Base-by-base conservation (phyloP, 2,888 invertebrate genomes). In the Electrophaes corylata region DNA sequence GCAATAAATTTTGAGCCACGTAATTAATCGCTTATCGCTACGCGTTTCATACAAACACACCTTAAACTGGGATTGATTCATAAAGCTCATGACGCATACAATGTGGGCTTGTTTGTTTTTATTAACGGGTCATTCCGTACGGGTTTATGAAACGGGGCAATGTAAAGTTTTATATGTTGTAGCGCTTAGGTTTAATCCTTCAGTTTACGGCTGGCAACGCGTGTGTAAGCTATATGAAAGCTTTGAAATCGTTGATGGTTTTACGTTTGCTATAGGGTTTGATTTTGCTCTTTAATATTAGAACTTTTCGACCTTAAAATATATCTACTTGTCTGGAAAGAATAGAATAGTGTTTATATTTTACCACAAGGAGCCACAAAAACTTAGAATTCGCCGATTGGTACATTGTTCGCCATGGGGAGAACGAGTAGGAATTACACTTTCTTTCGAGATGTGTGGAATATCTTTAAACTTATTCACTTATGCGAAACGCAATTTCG, bases 41-140 rank as follows among this genome's bases (percentile, higher is more conserved):
- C 10, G 11, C n/a, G 2, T 2, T 10, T 23, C 8, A 6, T n/a
- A 47, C n/a, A 19, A 23, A 8, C 58, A 4, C 52, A 43, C 10
- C 60, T 26, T 50, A 12, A 12, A 29, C 58, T 66, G 71, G 37
- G 48, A 52, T 58, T 50, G 44, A 73, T 71, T 73, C 37, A 16
- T 66, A 72, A 57, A 57, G 53, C 62, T 53, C 4, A 52, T 72
- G 71, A 72, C 69, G 67, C 67, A 73, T 64, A 60, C 46, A 43
- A 52, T 61, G 48, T 48, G 47, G 66, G 65, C 65, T 71, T 66
- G 51, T 57, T 67, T 71, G 50, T 29, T 61, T 60, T 54, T 53
- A 54, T 49, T 45, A 59, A 55, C 33, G 31, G 26, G 14, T 41
- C 29, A 23, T 54, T 54, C 45, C 33, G 18, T 35, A 14, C 39